phyloP scores from a whole-genome alignment of 2,888 invertebrate species.

The Hypena proboscidalis region DNA sequence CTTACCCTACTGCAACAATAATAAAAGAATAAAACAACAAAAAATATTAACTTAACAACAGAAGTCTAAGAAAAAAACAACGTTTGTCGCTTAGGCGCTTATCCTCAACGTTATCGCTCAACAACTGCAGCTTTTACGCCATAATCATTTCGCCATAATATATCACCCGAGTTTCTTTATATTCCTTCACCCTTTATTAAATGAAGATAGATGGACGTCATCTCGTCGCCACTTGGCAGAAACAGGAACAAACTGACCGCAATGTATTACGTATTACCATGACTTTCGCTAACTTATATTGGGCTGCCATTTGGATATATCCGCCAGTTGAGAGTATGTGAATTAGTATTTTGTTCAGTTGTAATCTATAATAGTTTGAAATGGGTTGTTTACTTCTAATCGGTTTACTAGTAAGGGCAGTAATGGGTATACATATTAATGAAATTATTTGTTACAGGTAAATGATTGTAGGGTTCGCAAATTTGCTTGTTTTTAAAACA shows the following conservation, averaged over 20 bases:
- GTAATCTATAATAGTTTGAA: too few species aligned
- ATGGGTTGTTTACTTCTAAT: too few species aligned
- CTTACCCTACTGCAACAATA: too few species aligned
- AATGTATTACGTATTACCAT: not conserved
- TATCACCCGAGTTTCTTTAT: slow-evolving; percentile 39
- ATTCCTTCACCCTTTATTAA: slow-evolving; percentile 40
- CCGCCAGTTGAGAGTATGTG: too few species aligned
- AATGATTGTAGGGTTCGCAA: too few species aligned
- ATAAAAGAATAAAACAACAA: too few species aligned
- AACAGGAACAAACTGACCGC: slow-evolving; percentile 15
- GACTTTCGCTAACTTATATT: not conserved
- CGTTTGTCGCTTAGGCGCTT: slow-evolving; percentile 19
- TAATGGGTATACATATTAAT: too few species aligned
- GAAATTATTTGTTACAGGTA: too few species aligned
- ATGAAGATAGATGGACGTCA: slow-evolving; percentile 37
- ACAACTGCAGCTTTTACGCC: slow-evolving; percentile 24
- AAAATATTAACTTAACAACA: slow-evolving; percentile 1
- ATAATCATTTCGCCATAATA: slow-evolving; percentile 38
- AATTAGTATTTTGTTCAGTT: too few species aligned
- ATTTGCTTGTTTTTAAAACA: too few species aligned
- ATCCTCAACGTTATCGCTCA: slow-evolving; percentile 31
- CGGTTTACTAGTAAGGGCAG: too few species aligned
- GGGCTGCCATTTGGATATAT: too few species aligned
- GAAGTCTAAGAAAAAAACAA: slow-evolving; percentile 24
- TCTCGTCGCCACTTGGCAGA: slow-evolving; percentile 22